Evolutionary conservation across 2,113 vertebrate genomes (phyloP).

Genomic region (Camelus bactrianus): DNA sequence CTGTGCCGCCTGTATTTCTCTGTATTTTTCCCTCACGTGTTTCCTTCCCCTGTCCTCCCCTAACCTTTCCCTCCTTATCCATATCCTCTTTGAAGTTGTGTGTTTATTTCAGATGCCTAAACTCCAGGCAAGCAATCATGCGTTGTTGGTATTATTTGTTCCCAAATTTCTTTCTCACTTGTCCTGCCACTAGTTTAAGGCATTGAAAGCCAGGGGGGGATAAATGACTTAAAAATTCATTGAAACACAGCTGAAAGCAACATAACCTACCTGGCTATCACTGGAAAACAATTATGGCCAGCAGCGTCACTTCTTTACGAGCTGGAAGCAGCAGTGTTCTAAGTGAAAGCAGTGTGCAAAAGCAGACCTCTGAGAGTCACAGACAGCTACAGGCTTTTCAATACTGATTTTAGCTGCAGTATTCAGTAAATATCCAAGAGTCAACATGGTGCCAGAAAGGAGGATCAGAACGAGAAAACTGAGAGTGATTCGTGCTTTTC

Average conservation of each 20-base stretch:
- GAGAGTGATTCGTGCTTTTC: not conserved
- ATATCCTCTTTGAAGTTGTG: not conserved
- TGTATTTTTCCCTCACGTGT: not conserved
- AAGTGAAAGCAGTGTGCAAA: not conserved
- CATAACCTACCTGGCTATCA: not conserved
- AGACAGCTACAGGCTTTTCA: not conserved
- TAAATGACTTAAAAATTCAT: not conserved
- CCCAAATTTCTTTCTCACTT: not conserved
- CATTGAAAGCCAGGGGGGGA: not conserved
- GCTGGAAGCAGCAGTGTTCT: not conserved
- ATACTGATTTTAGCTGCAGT: not conserved
- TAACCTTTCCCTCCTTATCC: not conserved
- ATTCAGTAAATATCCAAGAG: not conserved
- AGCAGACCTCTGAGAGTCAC: not conserved
- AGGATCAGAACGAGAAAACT: not conserved
- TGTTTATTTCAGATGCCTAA: slow-evolving; percentile 3
- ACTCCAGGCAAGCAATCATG: not conserved
- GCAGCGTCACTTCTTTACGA: not conserved
- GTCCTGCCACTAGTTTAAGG: not conserved
- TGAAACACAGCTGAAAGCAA: not conserved
- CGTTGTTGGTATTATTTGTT: not conserved
- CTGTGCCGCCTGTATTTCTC: accelerated
- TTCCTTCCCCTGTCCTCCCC: not conserved
- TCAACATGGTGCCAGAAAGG: not conserved
- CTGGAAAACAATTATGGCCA: not conserved